Conservation (phyloP, 2,113 vertebrate genomes). For the Orthonyx spaldingii region DNA sequence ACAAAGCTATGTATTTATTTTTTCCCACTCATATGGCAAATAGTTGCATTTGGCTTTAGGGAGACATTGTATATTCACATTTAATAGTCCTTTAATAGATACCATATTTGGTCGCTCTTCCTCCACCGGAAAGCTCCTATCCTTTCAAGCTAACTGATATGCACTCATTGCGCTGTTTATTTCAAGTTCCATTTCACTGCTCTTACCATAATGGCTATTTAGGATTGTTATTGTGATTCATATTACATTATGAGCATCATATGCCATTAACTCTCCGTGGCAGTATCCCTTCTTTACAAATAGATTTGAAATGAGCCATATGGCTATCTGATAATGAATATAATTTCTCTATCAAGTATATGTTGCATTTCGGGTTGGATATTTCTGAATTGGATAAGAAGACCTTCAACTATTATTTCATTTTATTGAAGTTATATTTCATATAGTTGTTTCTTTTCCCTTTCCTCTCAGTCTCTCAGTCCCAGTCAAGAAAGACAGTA, state of each 20-base stretch:
- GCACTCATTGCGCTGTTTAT: not conserved
- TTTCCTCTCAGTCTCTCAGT: not conserved
- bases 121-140: not conserved
- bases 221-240: not conserved
- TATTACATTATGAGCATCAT: not conserved
- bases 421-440: not conserved
- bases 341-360: not conserved
- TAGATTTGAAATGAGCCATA: not conserved
- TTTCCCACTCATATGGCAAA: not conserved
- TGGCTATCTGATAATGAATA: not conserved
- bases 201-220: not conserved
- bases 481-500: not conserved
- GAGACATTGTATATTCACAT: not conserved
- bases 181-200: constrained; percentile 16
- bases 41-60: not conserved
- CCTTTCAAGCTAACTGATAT: not conserved
- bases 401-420: not conserved
- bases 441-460: rapidly evolving
- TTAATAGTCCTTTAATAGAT: not conserved
- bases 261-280: not conserved
- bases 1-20: not conserved
- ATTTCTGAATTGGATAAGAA: not conserved
- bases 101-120: not conserved
- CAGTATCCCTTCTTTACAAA: not conserved
- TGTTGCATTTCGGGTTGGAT: not conserved